Percentiles rank a stretch among this genome's conserved stretches.
Evolutionary conservation across 2,888 invertebrate genomes (phyloP).

Genomic region (Pyrgus malvae): DNA sequence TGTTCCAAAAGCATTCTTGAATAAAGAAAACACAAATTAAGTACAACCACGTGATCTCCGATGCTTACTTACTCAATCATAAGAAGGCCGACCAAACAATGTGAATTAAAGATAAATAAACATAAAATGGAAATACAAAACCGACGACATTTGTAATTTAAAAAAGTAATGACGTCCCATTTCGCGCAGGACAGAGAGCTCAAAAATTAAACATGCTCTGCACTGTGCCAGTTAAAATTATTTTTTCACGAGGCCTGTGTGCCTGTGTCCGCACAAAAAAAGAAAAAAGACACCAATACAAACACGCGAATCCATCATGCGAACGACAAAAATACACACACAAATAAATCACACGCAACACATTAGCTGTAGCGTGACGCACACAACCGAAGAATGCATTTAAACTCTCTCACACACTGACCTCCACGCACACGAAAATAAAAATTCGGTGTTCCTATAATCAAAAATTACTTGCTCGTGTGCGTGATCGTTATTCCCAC

Average conservation of each 20-base stretch:
- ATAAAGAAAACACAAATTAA: neutral
- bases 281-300: slow-evolving; percentile 75
- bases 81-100: slow-evolving; percentile 50
- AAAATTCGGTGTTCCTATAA: slow-evolving; percentile 77
- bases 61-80: slow-evolving; percentile 37
- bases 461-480: slow-evolving; percentile 61
- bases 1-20: too few relatives aligned
- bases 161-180: slow-evolving; percentile 80
- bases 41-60: neutral
- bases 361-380: slow-evolving; percentile 51
- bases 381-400: slow-evolving; percentile 65
- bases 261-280: slow-evolving; percentile 55
- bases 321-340: slow-evolving; percentile 67
- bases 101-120: slow-evolving; percentile 65
- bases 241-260: slow-evolving; percentile 75
- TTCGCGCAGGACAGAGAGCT: slow-evolving; percentile 74
- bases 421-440: slow-evolving; percentile 48
- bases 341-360: slow-evolving; percentile 44
- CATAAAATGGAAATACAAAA: slow-evolving; percentile 50
- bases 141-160: slow-evolving; percentile 75
- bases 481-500: slow-evolving; percentile 65
- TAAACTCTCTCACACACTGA: slow-evolving; percentile 44
- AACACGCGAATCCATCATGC: slow-evolving; percentile 74
- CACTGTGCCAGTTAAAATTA: slow-evolving; percentile 80
- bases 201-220: slow-evolving; percentile 79